A percentile compares a stretch with the other conserved stretches of the same genome.
Conservation (phyloP, 2,113 vertebrate species). For the Camelus dromedarius region DNA sequence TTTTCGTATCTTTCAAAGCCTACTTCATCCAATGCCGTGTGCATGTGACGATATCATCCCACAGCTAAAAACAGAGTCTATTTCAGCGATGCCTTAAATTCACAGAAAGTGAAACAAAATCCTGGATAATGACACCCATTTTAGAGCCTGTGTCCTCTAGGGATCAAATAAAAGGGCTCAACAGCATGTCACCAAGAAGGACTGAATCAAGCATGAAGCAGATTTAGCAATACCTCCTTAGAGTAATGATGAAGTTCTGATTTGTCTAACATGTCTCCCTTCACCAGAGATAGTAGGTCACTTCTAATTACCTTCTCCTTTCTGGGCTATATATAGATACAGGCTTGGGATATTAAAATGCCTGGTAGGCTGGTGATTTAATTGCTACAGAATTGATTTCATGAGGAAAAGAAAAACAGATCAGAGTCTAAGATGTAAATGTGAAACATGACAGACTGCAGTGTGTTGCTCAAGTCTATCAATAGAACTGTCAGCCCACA, state of each 20-base stretch:
- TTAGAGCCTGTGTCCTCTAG: slow-evolving; percentile 54
- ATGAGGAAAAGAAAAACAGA: slow-evolving; percentile 72
- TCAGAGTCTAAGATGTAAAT: slow-evolving; percentile 74
- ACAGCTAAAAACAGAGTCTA: slow-evolving; percentile 60
- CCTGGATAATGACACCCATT: slow-evolving; percentile 68
- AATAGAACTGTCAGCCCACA: slow-evolving; percentile 76
- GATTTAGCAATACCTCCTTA: slow-evolving; percentile 32
- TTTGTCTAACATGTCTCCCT: not conserved
- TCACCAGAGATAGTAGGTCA: slow-evolving; percentile 55
- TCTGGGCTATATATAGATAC: slow-evolving; percentile 67
- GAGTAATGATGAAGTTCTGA: slow-evolving; percentile 56
- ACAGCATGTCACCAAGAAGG: not conserved
- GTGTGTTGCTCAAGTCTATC: slow-evolving; percentile 71
- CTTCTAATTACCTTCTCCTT: slow-evolving; percentile 69
- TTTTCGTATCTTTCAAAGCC: slow-evolving; percentile 59
- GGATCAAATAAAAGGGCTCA: slow-evolving; percentile 64
- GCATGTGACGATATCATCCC: not conserved
- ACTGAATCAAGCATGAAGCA: slow-evolving; percentile 25
- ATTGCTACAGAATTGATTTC: slow-evolving; percentile 76
- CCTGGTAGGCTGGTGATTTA: slow-evolving; percentile 71
- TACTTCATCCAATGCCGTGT: slow-evolving; percentile 40
- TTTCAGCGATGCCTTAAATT: slow-evolving; percentile 66
- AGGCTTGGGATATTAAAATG: slow-evolving; percentile 68
- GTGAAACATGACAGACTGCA: slow-evolving; percentile 75
- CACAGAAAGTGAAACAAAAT: slow-evolving; percentile 76